Percentiles rank a stretch among this genome's conserved stretches.
Evolutionary conservation across 2,797 vertebrate genomes (phyloP).

Genomic region (Synaphobranchus kaupii): DNA sequence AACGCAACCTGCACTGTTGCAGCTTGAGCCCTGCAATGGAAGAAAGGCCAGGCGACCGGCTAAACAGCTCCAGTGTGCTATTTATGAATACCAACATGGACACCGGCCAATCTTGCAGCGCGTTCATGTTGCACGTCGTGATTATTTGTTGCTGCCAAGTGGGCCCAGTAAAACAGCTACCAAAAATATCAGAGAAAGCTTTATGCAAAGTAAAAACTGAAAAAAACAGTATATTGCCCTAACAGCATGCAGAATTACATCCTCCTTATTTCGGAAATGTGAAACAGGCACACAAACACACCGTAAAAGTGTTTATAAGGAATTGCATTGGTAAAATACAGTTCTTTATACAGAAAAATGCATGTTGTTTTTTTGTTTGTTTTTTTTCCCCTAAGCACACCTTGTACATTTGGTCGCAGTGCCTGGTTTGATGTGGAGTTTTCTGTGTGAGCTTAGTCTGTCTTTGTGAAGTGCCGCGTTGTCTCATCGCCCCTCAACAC

Average conservation of each 20-base stretch:
- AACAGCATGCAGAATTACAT: constrained; percentile 69
- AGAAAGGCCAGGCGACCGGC: constrained; percentile 48
- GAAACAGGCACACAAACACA: constrained; percentile 16
- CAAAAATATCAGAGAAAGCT: constrained; percentile 60
- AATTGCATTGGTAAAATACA: not conserved
- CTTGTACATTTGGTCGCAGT: not conserved
- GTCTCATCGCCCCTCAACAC: not conserved
- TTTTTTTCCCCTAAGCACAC: not conserved
- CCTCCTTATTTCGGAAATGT: constrained; percentile 37
- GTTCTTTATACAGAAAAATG: not conserved
- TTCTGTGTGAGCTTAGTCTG: not conserved
- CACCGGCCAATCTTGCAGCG: constrained; percentile 38
- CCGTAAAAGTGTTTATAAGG: not conserved
- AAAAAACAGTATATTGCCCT: constrained; percentile 52
- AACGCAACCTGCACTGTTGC: constrained; percentile 61
- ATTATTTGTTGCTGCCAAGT: constrained; percentile 57
- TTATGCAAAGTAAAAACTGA: constrained; percentile 54
- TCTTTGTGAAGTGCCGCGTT: not conserved
- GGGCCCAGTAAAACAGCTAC: constrained; percentile 66
- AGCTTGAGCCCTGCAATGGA: constrained; percentile 64
- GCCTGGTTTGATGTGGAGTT: constrained; percentile 5
- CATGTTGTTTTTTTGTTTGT: constrained; percentile 27
- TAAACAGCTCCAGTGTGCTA: constrained; percentile 50
- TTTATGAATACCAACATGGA: constrained; percentile 43
- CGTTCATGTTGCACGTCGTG: constrained; percentile 49